These are phyloP conservation scores for Camelus dromedarius DNA, from an alignment of 2,113 vertebrate species.

Conservation along the genomic window DNA sequence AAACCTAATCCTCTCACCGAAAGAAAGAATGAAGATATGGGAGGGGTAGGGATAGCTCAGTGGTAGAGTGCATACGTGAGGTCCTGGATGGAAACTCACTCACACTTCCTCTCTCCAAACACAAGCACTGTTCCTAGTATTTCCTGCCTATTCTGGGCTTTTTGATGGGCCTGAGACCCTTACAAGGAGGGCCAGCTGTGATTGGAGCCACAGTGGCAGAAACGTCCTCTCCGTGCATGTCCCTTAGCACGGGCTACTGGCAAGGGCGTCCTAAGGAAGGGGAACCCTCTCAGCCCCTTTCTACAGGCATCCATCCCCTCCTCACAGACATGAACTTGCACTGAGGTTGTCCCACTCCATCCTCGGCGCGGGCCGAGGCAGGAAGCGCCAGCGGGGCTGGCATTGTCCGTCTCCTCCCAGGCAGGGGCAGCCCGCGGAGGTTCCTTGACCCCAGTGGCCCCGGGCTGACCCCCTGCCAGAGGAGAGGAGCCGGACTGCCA, in stretches of 20 bases:
- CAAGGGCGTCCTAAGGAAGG: not conserved
- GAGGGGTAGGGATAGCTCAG: too few species aligned
- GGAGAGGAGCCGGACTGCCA: constrained; percentile 71
- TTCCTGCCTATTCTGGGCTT: constrained; percentile 11
- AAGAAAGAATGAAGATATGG: too few species aligned
- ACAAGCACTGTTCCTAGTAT: not conserved
- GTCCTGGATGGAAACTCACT: not conserved
- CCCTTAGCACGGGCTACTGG: not conserved
- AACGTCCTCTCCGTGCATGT: not conserved
- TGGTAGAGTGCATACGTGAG: too few species aligned
- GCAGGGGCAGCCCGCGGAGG: constrained; percentile 54
- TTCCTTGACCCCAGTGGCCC: constrained; percentile 75
- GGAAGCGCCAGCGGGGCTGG: constrained; percentile 48
- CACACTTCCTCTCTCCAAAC: not conserved
- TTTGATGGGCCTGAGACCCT: not conserved
- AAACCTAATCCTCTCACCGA: too few species aligned
- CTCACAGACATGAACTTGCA: not conserved
- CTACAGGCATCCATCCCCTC: not conserved
- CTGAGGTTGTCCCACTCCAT: not conserved
- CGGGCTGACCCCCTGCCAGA: constrained; percentile 74
- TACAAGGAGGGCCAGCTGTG: not conserved
- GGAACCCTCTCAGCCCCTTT: not conserved
- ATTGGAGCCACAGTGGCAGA: not conserved
- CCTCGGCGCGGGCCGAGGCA: not conserved
- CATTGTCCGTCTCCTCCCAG: constrained; percentile 60